Evolutionary conservation across 2,113 vertebrate species (phyloP).

Genomic region (Scortum barcoo): DNA sequence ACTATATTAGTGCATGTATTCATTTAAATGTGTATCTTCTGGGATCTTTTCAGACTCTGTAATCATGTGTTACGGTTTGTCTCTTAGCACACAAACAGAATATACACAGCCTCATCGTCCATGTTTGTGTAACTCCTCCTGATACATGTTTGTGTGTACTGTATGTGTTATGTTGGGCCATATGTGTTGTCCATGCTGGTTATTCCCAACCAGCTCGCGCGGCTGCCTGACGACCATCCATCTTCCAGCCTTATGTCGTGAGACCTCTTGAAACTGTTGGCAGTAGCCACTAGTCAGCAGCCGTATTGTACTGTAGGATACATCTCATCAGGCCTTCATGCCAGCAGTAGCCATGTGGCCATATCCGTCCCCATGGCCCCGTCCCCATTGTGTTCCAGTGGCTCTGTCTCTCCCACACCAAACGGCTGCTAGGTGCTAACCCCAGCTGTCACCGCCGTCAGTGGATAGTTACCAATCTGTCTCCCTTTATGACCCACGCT

Average conservation of each 20-base stretch:
- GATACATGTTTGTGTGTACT: constrained; percentile 42
- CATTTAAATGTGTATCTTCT: constrained; percentile 13
- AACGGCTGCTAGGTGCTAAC: constrained; percentile 73
- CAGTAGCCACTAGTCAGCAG: constrained; percentile 40
- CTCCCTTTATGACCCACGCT: constrained; percentile 65
- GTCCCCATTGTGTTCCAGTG: constrained; percentile 64
- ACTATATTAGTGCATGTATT: background rate
- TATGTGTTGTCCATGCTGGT: constrained; percentile 63
- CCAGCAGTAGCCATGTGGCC: constrained; percentile 73
- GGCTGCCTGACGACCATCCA: constrained; percentile 44
- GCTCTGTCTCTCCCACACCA: constrained; percentile 65
- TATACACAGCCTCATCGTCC: background rate
- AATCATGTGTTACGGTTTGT: constrained; percentile 32
- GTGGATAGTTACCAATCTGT: constrained; percentile 75
- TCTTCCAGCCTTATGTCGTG: constrained; percentile 64
- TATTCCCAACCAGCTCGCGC: constrained; percentile 46
- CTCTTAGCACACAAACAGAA: constrained; percentile 20
- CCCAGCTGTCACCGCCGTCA: constrained; percentile 70
- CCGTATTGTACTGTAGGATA: constrained; percentile 45
- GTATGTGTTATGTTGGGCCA: constrained; percentile 45
- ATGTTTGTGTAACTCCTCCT: constrained; percentile 26
- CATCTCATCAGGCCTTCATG: constrained; percentile 51
- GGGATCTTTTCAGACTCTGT: background rate
- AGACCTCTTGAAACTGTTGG: constrained; percentile 58
- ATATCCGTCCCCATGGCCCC: constrained; percentile 60